phyloP scores from a whole-genome alignment of 2,888 invertebrate species.

The Arrhopalites spinosus region DNA sequence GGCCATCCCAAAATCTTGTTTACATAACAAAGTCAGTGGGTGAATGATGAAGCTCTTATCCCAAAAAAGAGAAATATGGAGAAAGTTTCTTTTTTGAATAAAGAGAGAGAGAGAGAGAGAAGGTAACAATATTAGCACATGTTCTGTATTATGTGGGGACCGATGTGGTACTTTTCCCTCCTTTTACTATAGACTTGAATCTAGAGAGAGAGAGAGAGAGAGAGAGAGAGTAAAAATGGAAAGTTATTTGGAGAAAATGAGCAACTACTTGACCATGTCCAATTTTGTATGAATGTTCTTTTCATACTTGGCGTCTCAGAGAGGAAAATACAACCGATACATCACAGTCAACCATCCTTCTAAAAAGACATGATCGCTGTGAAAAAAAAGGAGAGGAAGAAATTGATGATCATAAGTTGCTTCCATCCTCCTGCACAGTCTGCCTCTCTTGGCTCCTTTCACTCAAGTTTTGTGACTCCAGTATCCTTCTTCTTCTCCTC shows the following conservation, averaged over 20 bases:
- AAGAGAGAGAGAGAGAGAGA: conserved; percentile 15
- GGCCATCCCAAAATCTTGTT: not conserved
- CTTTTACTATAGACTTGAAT: too few relatives aligned
- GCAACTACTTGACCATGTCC: conserved; percentile 38
- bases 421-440: not conserved
- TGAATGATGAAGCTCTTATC: conserved; percentile 36
- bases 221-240: conserved; percentile 20
- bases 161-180: not conserved
- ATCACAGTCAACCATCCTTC: conserved; percentile 44
- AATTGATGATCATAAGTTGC: conserved; percentile 39
- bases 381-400: conserved; percentile 37
- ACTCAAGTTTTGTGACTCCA: conserved; percentile 9
- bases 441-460: not conserved
- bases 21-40: conserved; percentile 27
- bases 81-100: too few relatives aligned
- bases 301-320: conserved; percentile 12
- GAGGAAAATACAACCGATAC: conserved; percentile 44
- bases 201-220: conserved; percentile 1
- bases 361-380: conserved; percentile 30
- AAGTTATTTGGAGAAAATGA: not conserved
- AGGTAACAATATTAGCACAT: not conserved
- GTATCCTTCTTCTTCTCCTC: not conserved
- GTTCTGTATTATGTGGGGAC: not conserved
- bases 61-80: not conserved
- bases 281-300: conserved; percentile 35